Evolutionary conservation across 2,113 vertebrate genomes (phyloP).

Genomic region (Bambusicola thoracicus): DNA sequence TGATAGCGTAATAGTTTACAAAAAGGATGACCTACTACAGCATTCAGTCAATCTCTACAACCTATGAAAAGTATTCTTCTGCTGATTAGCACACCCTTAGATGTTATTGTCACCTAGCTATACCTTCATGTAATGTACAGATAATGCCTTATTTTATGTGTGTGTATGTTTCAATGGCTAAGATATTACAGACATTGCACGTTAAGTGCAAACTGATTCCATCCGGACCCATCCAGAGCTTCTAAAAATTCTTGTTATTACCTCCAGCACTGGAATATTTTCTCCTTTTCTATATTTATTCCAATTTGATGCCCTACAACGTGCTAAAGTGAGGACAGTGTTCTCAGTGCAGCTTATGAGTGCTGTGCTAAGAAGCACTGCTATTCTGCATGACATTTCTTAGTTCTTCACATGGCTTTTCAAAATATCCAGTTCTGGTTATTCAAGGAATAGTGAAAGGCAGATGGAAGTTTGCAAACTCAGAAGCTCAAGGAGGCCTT

Average conservation of each 20-base stretch:
- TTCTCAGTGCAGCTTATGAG: not conserved
- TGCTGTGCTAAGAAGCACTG: not conserved
- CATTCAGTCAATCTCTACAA: not conserved
- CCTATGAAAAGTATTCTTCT: not conserved
- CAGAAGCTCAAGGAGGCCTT: not conserved
- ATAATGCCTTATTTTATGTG: not conserved
- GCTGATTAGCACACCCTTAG: not conserved
- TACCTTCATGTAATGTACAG: not conserved
- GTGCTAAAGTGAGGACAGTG: not conserved
- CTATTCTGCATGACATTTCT: not conserved
- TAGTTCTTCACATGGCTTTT: not conserved
- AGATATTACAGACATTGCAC: not conserved
- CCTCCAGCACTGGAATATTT: not conserved
- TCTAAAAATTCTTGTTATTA: not conserved
- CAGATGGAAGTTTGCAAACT: not conserved
- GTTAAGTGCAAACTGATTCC: not conserved
- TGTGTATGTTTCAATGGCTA: not conserved
- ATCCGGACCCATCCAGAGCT: not conserved
- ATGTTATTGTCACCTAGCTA: not conserved
- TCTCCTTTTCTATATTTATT: not conserved
- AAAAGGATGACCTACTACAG: not conserved
- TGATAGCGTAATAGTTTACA: not conserved
- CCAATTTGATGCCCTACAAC: not conserved
- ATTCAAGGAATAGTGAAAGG: not conserved
- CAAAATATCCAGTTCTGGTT: not conserved